Conservation (phyloP, 2,113 vertebrate genomes). For the Leucosticte australis region DNA sequence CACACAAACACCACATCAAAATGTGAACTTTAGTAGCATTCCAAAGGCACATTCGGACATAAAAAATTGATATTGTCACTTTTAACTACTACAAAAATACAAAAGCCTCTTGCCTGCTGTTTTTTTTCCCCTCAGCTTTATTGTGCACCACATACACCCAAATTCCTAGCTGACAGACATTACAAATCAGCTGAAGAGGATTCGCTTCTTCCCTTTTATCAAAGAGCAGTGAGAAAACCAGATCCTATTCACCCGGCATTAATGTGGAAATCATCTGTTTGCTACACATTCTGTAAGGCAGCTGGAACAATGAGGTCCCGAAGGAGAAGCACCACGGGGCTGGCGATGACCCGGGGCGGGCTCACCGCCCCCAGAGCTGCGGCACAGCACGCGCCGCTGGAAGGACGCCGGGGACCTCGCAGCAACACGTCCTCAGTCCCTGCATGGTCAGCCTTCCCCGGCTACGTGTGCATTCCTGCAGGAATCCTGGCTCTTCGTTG, state of each 20-base stretch:
- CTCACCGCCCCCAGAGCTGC: neutral
- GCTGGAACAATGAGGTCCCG: neutral
- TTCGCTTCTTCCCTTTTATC: neutral
- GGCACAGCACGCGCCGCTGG: accelerated
- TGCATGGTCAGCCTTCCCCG: neutral
- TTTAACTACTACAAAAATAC: neutral
- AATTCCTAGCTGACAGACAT: neutral
- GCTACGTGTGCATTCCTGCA: neutral
- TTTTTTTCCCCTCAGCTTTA: neutral
- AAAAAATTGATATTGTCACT: neutral
- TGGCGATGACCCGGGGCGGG: neutral
- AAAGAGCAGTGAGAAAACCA: neutral
- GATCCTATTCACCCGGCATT: neutral
- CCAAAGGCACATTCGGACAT: neutral
- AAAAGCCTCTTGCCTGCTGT: neutral
- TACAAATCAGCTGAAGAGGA: neutral
- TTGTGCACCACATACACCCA: neutral
- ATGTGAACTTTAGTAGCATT: neutral
- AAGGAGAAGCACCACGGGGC: neutral
- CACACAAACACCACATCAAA: neutral
- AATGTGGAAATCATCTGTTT: neutral
- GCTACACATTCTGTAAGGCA: neutral
- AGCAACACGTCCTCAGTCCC: neutral
- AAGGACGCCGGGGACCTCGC: accelerated
- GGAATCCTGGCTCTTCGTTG: neutral